Evolutionary conservation across 2,113 vertebrate genomes (phyloP), one percentile per base, ranked within the genome.

Genomic region (Amblyopsis rosae): DNA sequence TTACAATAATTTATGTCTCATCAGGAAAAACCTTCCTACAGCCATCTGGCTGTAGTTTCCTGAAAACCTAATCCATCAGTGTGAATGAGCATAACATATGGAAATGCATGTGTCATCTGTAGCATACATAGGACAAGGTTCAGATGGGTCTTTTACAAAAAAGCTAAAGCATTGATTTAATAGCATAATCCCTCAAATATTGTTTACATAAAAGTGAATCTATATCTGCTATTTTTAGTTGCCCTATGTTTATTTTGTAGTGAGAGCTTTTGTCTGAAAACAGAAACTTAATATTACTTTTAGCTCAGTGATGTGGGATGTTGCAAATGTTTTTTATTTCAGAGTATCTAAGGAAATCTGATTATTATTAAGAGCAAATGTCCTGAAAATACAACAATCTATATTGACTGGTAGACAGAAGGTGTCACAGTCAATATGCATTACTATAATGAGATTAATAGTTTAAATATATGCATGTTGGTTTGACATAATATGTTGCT

Each of bases 21-120:
- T 72, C 51, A 62, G 70, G 15, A 2, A 61, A 66, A 62, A 73
- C 62, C 60, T 72, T 16, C 33, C 47, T 46, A 69, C 12, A 35
- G 26, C 79, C 77, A 85, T 74, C 87, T 86, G 81, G 70, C 59
- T 45, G 45, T 53, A 69, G 47, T 68, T 70, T 69, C 47, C 65
- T 61, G 47, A 61, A 69, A 85, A 75, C 46, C 33, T 50, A 69
- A 81, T 86, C 65, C 75, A 60, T 82, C 82, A 74, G 3, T n/a
- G 56, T 47, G 63, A 72, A 76, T 49, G 70, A 73, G 59, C 7
- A 1, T 35, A 69, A 57, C 64, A 68, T 58, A 69, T 72, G 60
- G 51, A 26, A 69, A 48, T 6, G 12, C 46, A 51, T 48, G 32
- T 35, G 15, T 56, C 60, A 35, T 41, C 49, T 58, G 53, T 59